Percentiles rank a stretch among this genome's conserved stretches.
Evolutionary conservation across 2,888 invertebrate species (phyloP).

Genomic region (Tholera decimalis): DNA sequence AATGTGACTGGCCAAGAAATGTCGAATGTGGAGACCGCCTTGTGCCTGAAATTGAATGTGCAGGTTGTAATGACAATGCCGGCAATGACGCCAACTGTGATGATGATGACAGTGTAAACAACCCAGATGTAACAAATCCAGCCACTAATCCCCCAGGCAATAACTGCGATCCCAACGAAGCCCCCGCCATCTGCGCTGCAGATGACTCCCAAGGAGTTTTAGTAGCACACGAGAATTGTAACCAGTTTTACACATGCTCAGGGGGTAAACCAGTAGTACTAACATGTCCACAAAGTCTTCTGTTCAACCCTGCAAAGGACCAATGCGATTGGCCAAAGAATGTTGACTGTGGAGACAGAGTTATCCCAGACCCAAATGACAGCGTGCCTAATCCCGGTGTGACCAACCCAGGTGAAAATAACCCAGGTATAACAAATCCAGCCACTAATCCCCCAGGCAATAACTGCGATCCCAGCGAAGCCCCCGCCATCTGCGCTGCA

Average conservation of each 20-base stretch:
- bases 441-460: conserved; percentile 26
- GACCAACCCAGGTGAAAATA: neutral
- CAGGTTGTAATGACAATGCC: conserved; percentile 36
- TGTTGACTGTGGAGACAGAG: conserved; percentile 68
- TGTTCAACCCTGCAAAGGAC: conserved; percentile 68
- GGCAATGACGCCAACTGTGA: conserved; percentile 29
- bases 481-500: conserved; percentile 68
- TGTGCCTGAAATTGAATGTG: conserved; percentile 51
- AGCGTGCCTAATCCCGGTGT: neutral
- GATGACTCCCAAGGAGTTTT: conserved; percentile 66
- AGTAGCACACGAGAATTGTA: conserved; percentile 73
- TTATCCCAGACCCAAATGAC: conserved; percentile 38
- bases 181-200: conserved; percentile 68
- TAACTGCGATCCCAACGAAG: conserved; percentile 62
- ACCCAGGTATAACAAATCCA: conserved; percentile 11
- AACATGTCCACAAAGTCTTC: conserved; percentile 60
- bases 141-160: conserved; percentile 15
- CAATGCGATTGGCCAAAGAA: conserved; percentile 73
- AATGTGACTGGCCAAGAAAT: conserved; percentile 69
- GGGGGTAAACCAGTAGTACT: conserved; percentile 64
- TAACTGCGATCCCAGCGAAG: conserved; percentile 68
- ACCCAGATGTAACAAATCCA: conserved; percentile 5
- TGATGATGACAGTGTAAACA: conserved; percentile 20
- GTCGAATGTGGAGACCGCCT: conserved; percentile 68
- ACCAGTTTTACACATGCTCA: conserved; percentile 71